Percentiles rank a stretch among this genome's conserved stretches.
Conservation (phyloP, 1,140 invertebrate species). For the Diachasmimorpha longicaudata region DNA sequence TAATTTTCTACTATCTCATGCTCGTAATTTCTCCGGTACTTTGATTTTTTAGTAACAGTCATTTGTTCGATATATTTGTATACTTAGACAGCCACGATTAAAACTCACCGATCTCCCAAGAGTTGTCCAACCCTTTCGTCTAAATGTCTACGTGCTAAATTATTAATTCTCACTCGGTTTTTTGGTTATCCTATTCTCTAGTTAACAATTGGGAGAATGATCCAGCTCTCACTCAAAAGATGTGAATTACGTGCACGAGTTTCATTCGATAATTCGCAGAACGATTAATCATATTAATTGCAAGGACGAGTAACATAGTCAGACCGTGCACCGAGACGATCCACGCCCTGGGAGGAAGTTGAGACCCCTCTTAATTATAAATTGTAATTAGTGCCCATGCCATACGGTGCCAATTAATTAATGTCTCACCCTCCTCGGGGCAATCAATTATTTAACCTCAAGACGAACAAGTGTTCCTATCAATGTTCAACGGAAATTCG, state of each 20-base stretch:
- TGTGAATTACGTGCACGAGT: background rate
- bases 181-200: background rate
- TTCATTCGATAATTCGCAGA: constrained; percentile 46
- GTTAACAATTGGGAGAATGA: background rate
- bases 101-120: no score
- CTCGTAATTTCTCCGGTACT: background rate
- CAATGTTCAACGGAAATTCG: background rate
- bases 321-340: constrained; percentile 25
- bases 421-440: constrained; percentile 41
- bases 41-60: constrained; percentile 39
- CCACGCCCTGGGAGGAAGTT: constrained; percentile 37
- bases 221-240: background rate
- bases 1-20: background rate
- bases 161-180: background rate
- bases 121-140: background rate
- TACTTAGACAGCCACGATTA: constrained; percentile 30
- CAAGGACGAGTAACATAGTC: constrained; percentile 13
- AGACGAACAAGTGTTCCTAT: background rate
- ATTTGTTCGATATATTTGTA: constrained; percentile 42
- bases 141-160: constrained; percentile 3
- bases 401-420: constrained; percentile 53
- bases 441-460: constrained; percentile 44
- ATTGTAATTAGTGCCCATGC: constrained; percentile 56
- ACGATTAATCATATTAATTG: constrained; percentile 60
- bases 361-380: constrained; percentile 57